A percentile compares a stretch with the other conserved stretches of the same genome.
Evolutionary conservation across 1,140 invertebrate species (phyloP).

Genomic region (Drosophila varians): DNA sequence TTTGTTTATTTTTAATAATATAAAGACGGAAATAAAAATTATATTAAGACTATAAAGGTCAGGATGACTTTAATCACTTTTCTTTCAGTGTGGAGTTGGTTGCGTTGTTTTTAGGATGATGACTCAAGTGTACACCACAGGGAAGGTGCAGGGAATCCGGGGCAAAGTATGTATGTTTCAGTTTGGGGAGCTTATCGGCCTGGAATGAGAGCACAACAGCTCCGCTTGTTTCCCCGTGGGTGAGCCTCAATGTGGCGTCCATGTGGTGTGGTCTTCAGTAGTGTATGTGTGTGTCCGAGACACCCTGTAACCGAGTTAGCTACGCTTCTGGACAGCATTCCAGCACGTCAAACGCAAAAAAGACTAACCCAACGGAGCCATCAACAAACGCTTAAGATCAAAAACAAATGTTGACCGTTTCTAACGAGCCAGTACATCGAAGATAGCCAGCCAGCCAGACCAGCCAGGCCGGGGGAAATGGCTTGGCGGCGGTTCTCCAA

Average conservation of each 20-base stretch:
- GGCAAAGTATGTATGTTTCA: slow-evolving; percentile 1
- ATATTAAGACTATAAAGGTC: too few species aligned
- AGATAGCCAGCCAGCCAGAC: too few species aligned
- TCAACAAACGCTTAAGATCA: slow-evolving; percentile 32
- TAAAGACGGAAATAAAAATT: background rate
- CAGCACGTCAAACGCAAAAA: slow-evolving; percentile 38
- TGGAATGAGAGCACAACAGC: slow-evolving; percentile 43
- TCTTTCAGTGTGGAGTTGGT: slow-evolving; percentile 32
- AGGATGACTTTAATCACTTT: background rate
- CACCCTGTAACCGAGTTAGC: slow-evolving; percentile 33
- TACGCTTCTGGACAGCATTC: slow-evolving; percentile 33
- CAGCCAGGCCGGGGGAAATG: background rate
- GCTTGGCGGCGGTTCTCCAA: slow-evolving; percentile 1
- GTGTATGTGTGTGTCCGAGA: background rate
- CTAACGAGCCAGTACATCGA: slow-evolving; percentile 24
- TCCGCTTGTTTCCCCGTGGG: slow-evolving; percentile 20
- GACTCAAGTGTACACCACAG: slow-evolving; percentile 48
- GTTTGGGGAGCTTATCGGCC: slow-evolving; percentile 22
- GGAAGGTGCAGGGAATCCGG: background rate
- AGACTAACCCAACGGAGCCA: slow-evolving; percentile 8
- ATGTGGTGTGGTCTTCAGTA: background rate
- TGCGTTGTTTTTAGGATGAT: slow-evolving; percentile 77
- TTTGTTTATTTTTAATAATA: background rate
- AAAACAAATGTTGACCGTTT: slow-evolving; percentile 50
- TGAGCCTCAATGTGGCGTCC: slow-evolving; percentile 31